Base-by-base conservation (phyloP, 1,140 invertebrate genomes). In the Odontomachus brunneus region DNA sequence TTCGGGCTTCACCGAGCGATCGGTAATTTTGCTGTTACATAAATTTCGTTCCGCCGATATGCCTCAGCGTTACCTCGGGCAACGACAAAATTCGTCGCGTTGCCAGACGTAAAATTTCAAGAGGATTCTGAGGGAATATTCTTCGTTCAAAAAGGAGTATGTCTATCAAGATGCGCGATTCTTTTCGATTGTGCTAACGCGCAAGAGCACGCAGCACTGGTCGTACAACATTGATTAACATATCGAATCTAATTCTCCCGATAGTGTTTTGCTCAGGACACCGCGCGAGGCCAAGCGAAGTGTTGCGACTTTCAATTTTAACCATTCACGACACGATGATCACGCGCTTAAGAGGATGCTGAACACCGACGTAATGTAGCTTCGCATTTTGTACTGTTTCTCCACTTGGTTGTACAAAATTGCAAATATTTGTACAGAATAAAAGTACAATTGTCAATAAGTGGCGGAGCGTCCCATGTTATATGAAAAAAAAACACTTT, bases 211-310 rank as follows among this genome's bases (percentile, higher is more conserved):
- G 29, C 29, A 5, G 2, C 29, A 33, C 29, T 33, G 3, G 3
- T 49, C 26, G 49, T 63, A 0, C 62, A 14, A 17, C 38, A 62
- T 33, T 17, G 17, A 57, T 75, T 75, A 49, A 75, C 57, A 44
- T 4, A n/a, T 29, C 59, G 24, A 63, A 75, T 62, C 72, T 74
- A 62, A 74, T 75, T 75, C 63, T 44, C 9, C 12, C 38, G 55
- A 44, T 44, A 44, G 44, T 62, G 22, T 74, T 33, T 62, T 60
- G 22, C 17, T 5, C 17, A 22, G 24, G 22, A 48, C 11, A 12
- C 60, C n/a, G 22, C 7, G 4, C 15, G 7, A 12, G 33, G 29
- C 19, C 29, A 44, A 44, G 29, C 38, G 38, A 4, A 14, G 11
- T 69, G 53, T 53, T 60, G 5, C 22, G 22, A 73, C 4, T 59